Conservation (phyloP, 2,113 vertebrate genomes). For the Podocnemis expansa region DNA sequence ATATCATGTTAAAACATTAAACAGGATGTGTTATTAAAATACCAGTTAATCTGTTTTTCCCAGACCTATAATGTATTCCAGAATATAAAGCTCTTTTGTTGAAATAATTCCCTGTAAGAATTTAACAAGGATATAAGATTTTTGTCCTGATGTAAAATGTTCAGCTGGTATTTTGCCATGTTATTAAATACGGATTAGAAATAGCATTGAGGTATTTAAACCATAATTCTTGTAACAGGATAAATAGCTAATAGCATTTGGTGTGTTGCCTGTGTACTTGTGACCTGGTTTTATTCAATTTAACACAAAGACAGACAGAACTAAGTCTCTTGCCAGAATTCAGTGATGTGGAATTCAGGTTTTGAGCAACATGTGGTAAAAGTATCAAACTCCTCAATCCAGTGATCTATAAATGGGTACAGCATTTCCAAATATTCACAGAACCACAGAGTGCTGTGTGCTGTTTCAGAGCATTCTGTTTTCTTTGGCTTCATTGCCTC, state of each 20-base stretch:
- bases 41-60: constrained; percentile 49
- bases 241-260: constrained; percentile 55
- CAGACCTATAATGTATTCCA: constrained; percentile 29
- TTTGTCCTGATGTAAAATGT: constrained; percentile 61
- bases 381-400: background rate
- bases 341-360: background rate
- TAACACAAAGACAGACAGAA: background rate
- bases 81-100: constrained; percentile 75
- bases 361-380: background rate
- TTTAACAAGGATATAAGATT: constrained; percentile 68
- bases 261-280: constrained; percentile 48
- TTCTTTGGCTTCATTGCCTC: background rate
- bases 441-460: fast-evolving
- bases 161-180: constrained; percentile 60
- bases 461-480: background rate
- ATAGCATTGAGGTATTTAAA: constrained; percentile 62
- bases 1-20: background rate
- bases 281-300: constrained; percentile 29
- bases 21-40: constrained; percentile 35
- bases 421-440: background rate
- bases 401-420: background rate
- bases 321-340: background rate
- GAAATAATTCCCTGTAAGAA: constrained; percentile 75
- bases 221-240: constrained; percentile 59
- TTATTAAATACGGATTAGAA: constrained; percentile 81